Evolutionary conservation across 2,113 vertebrate species (phyloP), one percentile per base, ranked within the genome.

Genomic region (Toxotes chatareus): DNA sequence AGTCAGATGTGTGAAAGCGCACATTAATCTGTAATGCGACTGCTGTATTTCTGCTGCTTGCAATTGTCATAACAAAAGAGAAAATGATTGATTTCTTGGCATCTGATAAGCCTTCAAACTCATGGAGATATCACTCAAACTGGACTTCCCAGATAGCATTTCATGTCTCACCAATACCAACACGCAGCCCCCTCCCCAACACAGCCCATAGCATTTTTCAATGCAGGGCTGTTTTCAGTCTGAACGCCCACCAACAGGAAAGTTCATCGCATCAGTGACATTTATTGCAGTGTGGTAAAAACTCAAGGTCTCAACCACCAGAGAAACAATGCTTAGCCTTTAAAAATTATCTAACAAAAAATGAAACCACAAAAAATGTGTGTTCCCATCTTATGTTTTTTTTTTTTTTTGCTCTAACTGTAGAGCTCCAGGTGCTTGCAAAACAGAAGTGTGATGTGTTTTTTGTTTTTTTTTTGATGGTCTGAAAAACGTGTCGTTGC

Each of bases 401-500:
- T 27, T 27, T 27, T 27, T 27, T 27, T 27, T 27, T 27, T 27
- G 27, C 27, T 27, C 27, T 27, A 27, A 23, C 34, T 9, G 23
- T 1, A 11, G 23, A 59, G 79, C 77, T 63, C 7, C 61, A 2
- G 19, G 44, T 34, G 53, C 13, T 76, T 16, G 19, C 10, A 66
- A 51, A 64, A 79, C 59, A 76, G 19, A 64, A 51, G 27, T 23
- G 0, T 3, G 1, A 69, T 74, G 51, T 8, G 17, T 53, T 40
- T 62, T 63, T 36, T 1, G 68, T 55, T 76, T 63, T 32, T 68
- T 27, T 76, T 61, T 65, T 57, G 49, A 31, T 56, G 69, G 51
- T 71, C 59, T 63, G 80, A 71, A 77, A 73, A 85, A 75, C 74
- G 36, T 23, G 78, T 73, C 86, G 21, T 61, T 9, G 59, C 53